Evolutionary conservation across 35 echinoderm and acorn worm genomes (phyloP), one percentile per base, ranked within the genome.

Genomic region (Holothuria glaberrima): DNA sequence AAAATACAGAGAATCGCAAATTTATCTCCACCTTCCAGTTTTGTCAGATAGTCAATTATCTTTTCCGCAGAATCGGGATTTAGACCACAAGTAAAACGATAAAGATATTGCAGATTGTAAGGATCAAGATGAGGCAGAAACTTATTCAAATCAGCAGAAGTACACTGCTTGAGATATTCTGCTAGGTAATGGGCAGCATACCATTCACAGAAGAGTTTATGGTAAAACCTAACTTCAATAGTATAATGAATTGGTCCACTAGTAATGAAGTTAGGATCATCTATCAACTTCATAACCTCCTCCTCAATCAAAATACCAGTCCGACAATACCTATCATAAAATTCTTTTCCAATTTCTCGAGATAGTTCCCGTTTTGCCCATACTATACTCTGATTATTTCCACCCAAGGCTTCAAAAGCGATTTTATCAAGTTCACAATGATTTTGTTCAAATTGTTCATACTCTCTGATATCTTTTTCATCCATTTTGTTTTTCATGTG

Each of bases 321-420:
- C 0, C 29, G 69, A 72, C n/a, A 0, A 72, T 72, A 72, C 12
- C 28, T 21, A 72, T 72, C 30, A 33, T 72, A 72, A 34, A 72
- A 72, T 0, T 72, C 69, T 19, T 31, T 29, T 5, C 69, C 69
- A 31, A 72, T 16, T 17, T 72, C 30, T 34, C 33, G 17, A 36
- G 30, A 20, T 34, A 72, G 69, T 33, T 72, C 5, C 69, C 18
- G 22, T 22, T 13, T 21, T 25, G 33, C 20, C 73, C 69, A 73
- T 27, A 73, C 30, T 18, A 73, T 73, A 5, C 19, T 1, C 16
- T 73, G 69, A 38, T 28, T 73, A 21, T 33, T 73, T 20, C 30
- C 69, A 19, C 69, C 36, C 69, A 73, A 73, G 16, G 69, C 69
- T 33, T 73, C 69, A 73, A 73, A 73, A 73, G 69, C 69, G 36